Conservation (phyloP, 2,888 invertebrate species). For the Macrophya alboannulata region DNA sequence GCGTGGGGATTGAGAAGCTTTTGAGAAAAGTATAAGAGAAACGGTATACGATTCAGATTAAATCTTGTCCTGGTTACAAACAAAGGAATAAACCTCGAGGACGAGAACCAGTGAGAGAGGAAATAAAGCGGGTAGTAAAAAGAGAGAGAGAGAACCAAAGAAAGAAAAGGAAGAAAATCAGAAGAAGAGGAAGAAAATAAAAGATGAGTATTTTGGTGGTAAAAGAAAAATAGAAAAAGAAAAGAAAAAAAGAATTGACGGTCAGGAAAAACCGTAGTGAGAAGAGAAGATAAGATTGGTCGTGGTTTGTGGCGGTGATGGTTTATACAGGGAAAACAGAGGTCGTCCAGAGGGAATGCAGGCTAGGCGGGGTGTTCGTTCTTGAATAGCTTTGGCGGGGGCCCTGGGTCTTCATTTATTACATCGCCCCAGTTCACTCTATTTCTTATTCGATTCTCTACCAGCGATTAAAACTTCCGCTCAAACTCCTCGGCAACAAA, state of each 20-base stretch:
- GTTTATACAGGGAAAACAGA: not conserved
- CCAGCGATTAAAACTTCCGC: slow-evolving; percentile 50
- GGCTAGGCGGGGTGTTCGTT: not conserved
- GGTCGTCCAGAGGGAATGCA: not conserved
- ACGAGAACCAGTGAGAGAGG: not conserved
- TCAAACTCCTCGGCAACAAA: slow-evolving; percentile 50
- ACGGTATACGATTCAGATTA: slow-evolving; percentile 10
- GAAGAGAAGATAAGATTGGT: not conserved
- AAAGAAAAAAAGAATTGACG: not conserved
- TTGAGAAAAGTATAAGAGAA: not conserved
- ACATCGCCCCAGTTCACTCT: slow-evolving; percentile 28
- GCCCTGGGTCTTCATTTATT: slow-evolving; percentile 20
- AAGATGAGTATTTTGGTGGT: no score
- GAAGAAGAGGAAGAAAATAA: no score
- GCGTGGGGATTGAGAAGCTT: not conserved
- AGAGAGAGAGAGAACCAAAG: not conserved
- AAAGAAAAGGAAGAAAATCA: not conserved
- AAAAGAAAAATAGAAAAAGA: not conserved
- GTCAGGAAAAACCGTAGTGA: not conserved
- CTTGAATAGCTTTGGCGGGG: not conserved
- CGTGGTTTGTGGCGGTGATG: not conserved
- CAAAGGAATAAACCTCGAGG: not conserved
- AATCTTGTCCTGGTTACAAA: not conserved
- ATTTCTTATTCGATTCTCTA: slow-evolving; percentile 48
- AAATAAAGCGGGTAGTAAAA: not conserved